These are phyloP conservation scores for Ephialtes manifestator DNA, from an alignment of 2,888 invertebrate genomes.

Conservation along the genomic window DNA sequence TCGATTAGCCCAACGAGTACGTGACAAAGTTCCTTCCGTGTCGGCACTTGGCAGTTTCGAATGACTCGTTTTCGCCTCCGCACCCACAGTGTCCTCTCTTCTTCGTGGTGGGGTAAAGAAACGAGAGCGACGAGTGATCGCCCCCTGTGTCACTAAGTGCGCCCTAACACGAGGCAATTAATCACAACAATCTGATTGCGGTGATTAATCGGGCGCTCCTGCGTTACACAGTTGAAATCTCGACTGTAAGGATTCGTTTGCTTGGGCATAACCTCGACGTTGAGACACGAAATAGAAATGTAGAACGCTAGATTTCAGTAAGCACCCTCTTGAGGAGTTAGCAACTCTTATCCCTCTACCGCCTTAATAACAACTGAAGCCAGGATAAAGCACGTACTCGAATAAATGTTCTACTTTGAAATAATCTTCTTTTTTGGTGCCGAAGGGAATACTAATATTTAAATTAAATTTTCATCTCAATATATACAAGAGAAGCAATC, in stretches of 20 bases:
- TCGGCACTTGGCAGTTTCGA: slow-evolving; percentile 54
- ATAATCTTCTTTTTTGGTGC: neutral
- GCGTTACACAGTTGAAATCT: slow-evolving; percentile 37
- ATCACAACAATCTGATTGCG: slow-evolving; percentile 69
- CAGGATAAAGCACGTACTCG: neutral
- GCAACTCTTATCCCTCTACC: neutral
- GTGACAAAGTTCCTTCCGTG: slow-evolving; percentile 45
- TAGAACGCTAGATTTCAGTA: slow-evolving; percentile 9
- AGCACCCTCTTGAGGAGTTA: neutral
- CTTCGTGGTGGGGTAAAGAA: slow-evolving; percentile 3
- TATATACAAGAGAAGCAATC: neutral
- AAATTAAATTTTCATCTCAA: neutral
- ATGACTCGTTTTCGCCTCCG: slow-evolving; percentile 49
- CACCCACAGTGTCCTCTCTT: slow-evolving; percentile 26
- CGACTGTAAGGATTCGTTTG: slow-evolving; percentile 30
- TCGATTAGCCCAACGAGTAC: slow-evolving; percentile 27
- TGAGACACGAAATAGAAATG: slow-evolving; percentile 34
- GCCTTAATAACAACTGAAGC: neutral
- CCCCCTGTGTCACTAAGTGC: slow-evolving; percentile 62
- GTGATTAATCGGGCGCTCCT: slow-evolving; percentile 65
- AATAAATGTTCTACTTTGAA: neutral
- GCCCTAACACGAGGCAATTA: slow-evolving; percentile 67
- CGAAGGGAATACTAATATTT: neutral
- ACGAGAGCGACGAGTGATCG: slow-evolving; percentile 64
- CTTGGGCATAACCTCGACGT: slow-evolving; percentile 8